Evolutionary conservation across 2,113 vertebrate genomes (phyloP), one percentile per base, ranked within the genome.

Genomic region (Drymodes brunneopygia): DNA sequence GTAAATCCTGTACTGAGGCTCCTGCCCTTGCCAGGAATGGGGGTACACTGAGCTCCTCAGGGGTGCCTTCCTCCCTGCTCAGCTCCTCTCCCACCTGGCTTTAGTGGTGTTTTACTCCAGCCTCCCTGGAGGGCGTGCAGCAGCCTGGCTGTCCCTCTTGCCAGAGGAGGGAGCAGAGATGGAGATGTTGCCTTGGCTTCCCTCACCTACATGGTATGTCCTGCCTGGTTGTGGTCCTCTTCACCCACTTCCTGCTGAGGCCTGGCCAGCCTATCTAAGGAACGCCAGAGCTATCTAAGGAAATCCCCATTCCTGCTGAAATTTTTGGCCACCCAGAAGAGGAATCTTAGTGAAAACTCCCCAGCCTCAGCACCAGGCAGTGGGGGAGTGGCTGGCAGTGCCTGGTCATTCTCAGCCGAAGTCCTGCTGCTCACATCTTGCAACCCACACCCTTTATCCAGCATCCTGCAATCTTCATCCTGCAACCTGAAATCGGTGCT

Each of bases 121-220:
- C 7, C 16, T 19, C 17, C 21, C 13, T 0, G 0, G 33, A 57
- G 33, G 19, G 18, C 20, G 23, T 47, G 42, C 0, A 0, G 11
- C 31, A 78, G 64, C 81, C 31, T 5, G 0, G 36, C n/a, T 1
- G 3, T 12, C 9, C 35, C 24, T 58, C 62, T 15, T 48, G 7
- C 12, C 2, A 0, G 27, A 64, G 33, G 1, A 0, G 23, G 10
- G 25, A 65, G 53, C 1, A 3, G 66, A 35, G 58, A 23, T 33
- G 33, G 36, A 44, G 45, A 61, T 6, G 2, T 29, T 75, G 61
- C 21, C 23, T 62, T 2, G 1, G 11, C 57, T 17, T 44, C 16
- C 15, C 4, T 53, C n/a, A 17, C 33, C 66, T 36, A 19, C 24
- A 2, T 1, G 0, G 29, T 36, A 18, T 12, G 12, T 75, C 57